Evolutionary conservation across 2,113 vertebrate genomes (phyloP), one percentile per base, ranked within the genome.

Genomic region (Hyperopisus bebe): DNA sequence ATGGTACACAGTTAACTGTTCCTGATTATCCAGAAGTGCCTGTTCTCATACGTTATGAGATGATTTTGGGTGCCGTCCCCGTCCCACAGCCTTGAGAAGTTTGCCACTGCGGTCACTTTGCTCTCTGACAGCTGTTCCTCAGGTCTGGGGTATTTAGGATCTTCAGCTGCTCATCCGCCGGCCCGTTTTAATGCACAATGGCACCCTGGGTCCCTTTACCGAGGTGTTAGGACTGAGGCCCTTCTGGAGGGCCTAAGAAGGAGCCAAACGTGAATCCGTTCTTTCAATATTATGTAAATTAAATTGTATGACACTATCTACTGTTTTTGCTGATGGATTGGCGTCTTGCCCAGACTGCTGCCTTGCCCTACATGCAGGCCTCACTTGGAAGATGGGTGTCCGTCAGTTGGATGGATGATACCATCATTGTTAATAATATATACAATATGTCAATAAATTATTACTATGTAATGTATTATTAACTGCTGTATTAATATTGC

Each of bases 51-150:
- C 27, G 2, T 31, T 70, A 3, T 31, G 6, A 70, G 53, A 7
- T 58, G 53, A 24, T 24, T 70, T 70, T 31, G 24, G 62, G 9
- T 5, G 24, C 3, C n/a, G 24, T 10, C 66, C n/a, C 9, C 5
- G 27, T 42, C 74, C 15, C 35, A 15, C 35, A 42, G 15, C 35
- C 35, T 17, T 42, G 74, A 19, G 89, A 91, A 92, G 95, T 89
- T 88, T 91, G 92, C 95, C 89, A 94, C 96, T 94, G 95, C 92
- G 90, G 93, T 93, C 93, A 53, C 90, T 94, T 90, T 87, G 87
- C 24, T 90, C 35, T 86, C 91, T 70, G 94, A 95, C 97, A 97
- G 96, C 96, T 97, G 97, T 89, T 62, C 94, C 93, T 89, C 83
- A 11, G n/a, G 24, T 92, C 91, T 94, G 94, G 90, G 93, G 92